A percentile compares a stretch with the other conserved stretches of the same genome.
These are phyloP conservation scores for Columba guinea DNA, from an alignment of 2,797 vertebrate species.

Conservation along the genomic window DNA sequence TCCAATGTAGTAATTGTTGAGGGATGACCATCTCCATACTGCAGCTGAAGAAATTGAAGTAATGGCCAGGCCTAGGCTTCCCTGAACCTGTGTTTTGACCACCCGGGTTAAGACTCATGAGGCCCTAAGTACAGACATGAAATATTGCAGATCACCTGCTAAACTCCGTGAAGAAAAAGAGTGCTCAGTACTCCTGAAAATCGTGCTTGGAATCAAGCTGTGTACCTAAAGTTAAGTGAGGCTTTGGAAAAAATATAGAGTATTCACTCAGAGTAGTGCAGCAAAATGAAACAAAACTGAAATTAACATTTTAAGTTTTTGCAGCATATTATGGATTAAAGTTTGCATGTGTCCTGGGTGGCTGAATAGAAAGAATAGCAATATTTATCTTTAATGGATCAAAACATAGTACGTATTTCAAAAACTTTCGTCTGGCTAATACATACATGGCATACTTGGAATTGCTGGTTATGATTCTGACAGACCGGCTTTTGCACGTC, in stretches of 20 bases:
- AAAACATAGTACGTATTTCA: neutral
- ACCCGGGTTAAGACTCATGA: fast-evolving
- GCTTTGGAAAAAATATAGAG: neutral
- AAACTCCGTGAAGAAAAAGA: neutral
- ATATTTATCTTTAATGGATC: neutral
- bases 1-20: neutral
- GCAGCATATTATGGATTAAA: neutral
- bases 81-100: neutral
- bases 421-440: neutral
- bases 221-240: neutral
- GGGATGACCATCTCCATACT: neutral
- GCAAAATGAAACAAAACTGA: neutral
- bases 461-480: neutral
- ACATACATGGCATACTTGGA: neutral
- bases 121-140: neutral
- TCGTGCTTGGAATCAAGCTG: neutral
- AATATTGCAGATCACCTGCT: neutral
- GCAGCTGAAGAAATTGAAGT: neutral
- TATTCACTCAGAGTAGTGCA: neutral
- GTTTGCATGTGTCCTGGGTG: neutral
- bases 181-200: neutral
- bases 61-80: neutral
- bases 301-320: neutral
- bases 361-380: neutral
- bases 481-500: neutral